These are phyloP conservation scores for Helicolenus hilgendorfi DNA, from an alignment of 2,797 vertebrate genomes.

Conservation along the genomic window DNA sequence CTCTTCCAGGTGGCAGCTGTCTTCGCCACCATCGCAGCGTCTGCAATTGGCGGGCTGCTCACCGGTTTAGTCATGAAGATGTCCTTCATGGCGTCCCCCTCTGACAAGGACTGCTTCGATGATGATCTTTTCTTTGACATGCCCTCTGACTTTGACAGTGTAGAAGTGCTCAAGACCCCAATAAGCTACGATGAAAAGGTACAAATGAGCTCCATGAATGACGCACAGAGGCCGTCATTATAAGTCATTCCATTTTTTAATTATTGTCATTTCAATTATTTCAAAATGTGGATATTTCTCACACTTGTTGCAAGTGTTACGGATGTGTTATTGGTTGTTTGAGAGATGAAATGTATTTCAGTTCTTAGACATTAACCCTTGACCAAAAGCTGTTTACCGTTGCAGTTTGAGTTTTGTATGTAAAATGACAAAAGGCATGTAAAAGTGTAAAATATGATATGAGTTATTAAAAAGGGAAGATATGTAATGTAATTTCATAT, in stretches of 20 bases:
- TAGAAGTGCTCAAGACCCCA: neutral
- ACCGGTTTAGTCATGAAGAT: conserved; percentile 80
- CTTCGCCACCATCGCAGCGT: conserved; percentile 68
- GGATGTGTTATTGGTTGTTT: neutral
- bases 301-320: neutral
- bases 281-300: neutral
- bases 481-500: neutral
- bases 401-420: neutral
- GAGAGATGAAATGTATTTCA: neutral
- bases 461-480: neutral
- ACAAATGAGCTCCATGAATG: neutral
- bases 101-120: conserved; percentile 86
- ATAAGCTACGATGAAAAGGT: conserved; percentile 8
- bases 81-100: conserved; percentile 79
- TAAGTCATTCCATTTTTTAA: neutral
- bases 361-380: neutral
- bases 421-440: neutral
- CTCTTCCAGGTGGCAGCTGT: conserved; percentile 85
- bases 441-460: neutral
- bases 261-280: neutral
- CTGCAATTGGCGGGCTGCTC: conserved; percentile 80
- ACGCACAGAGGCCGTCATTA: neutral
- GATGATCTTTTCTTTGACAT: conserved; percentile 88
- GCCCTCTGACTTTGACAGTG: conserved; percentile 68
- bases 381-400: neutral